A percentile compares a stretch with the other conserved stretches of the same genome.
Evolutionary conservation across 1,140 invertebrate species (phyloP).

Genomic region (Hylaeus anthracinus): DNA sequence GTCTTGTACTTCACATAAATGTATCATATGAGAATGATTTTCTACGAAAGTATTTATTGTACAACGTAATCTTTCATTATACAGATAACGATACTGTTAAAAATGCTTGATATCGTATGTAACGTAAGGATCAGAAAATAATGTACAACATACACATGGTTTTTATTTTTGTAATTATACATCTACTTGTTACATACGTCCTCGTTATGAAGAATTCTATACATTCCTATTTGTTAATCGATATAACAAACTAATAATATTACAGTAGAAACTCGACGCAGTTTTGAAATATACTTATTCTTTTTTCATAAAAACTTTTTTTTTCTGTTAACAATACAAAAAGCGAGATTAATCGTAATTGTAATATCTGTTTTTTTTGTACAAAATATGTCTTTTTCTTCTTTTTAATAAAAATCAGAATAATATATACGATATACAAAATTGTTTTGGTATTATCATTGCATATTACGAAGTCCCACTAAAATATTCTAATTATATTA

Average conservation of each 20-base stretch:
- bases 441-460: constrained; percentile 37
- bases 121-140: background rate
- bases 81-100: background rate
- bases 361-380: constrained; percentile 43
- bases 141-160: background rate
- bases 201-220: background rate
- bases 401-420: constrained; percentile 39
- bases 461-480: constrained; percentile 29
- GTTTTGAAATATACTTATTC: constrained; percentile 19
- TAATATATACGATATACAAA: constrained; percentile 30
- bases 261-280: background rate
- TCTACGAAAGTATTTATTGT: background rate
- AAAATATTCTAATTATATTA: constrained; percentile 16
- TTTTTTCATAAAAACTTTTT: constrained; percentile 12
- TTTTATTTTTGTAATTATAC: constrained; percentile 24
- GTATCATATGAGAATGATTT: background rate
- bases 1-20: background rate
- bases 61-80: background rate
- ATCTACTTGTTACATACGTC: constrained; percentile 24
- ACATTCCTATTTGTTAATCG: constrained; percentile 16
- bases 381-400: constrained; percentile 51
- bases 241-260: constrained; percentile 13
- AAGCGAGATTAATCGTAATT: constrained; percentile 42
- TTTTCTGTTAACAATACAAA: constrained; percentile 29
- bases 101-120: background rate